Evolutionary conservation across 2,113 vertebrate genomes (phyloP).

Genomic region (Gadus macrocephalus): DNA sequence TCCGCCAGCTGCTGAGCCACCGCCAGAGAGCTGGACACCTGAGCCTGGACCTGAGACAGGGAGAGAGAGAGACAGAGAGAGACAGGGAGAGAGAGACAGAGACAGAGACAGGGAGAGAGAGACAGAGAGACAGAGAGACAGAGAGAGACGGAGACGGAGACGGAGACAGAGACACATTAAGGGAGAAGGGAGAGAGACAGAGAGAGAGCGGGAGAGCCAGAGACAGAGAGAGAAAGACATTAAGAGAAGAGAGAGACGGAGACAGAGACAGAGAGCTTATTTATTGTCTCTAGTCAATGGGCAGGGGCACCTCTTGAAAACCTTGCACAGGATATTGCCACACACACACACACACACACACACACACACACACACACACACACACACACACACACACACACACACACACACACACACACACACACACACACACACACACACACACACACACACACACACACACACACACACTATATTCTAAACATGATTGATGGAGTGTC

Average conservation of each 20-base stretch:
- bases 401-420: neutral
- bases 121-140: conserved; percentile 3
- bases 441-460: neutral
- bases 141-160: no score
- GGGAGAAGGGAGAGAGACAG: no score
- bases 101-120: neutral
- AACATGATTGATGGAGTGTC: neutral
- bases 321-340: neutral
- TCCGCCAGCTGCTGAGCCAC: conserved; percentile 78
- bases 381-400: neutral
- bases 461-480: neutral
- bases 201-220: no score
- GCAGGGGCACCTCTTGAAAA: no score
- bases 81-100: neutral
- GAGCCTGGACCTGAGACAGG: conserved; percentile 59
- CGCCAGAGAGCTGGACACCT: conserved; percentile 70
- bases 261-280: neutral
- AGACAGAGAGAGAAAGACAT: no score
- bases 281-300: neutral
- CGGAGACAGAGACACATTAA: no score
- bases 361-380: no score
- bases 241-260: neutral
- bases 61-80: no score
- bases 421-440: no score
- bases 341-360: neutral